phyloP scores from a whole-genome alignment of 2,888 invertebrate genomes.

The Ctena decussata region DNA sequence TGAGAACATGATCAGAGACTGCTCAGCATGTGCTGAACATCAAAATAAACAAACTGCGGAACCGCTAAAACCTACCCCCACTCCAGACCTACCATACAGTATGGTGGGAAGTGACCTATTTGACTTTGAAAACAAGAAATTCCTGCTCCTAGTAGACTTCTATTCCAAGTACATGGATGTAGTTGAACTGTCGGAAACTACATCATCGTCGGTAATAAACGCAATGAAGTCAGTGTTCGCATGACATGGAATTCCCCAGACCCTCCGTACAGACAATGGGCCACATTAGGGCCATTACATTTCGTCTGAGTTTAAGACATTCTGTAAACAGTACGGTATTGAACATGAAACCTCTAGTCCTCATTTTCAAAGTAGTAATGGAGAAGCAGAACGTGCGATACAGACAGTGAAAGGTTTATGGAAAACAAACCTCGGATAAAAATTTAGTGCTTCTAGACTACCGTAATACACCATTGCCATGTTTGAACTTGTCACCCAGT shows the following conservation, averaged over 20 bases:
- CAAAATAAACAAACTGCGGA: conserved; percentile 53
- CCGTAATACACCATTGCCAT: conserved; percentile 60
- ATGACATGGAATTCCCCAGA: conserved; percentile 50
- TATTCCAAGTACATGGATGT: conserved; percentile 64
- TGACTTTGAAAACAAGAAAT: conserved; percentile 54
- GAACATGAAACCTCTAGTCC: conserved; percentile 65
- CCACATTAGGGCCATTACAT: conserved; percentile 58
- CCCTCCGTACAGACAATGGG: conserved; percentile 57
- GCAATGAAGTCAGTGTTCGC: conserved; percentile 46
- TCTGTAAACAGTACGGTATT: conserved; percentile 51
- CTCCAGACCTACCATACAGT: conserved; percentile 58
- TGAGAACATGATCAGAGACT: conserved; percentile 44
- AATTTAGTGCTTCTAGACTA: conserved; percentile 55
- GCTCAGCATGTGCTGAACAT: conserved; percentile 50
- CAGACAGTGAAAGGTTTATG: conserved; percentile 66
- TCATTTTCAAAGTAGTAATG: conserved; percentile 63
- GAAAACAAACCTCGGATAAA: conserved; percentile 58
- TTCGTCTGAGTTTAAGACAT: conserved; percentile 42
- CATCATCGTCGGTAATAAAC: conserved; percentile 29
- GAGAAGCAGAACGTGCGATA: conserved; percentile 71
- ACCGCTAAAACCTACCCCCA: conserved; percentile 55
- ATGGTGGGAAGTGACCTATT: conserved; percentile 57
- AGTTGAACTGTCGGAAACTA: conserved; percentile 32
- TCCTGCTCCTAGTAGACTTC: conserved; percentile 59
- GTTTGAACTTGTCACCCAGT: conserved; percentile 49